Evolutionary conservation across 2,888 invertebrate genomes (phyloP).

Genomic region (Epistrophe grossulariae): DNA sequence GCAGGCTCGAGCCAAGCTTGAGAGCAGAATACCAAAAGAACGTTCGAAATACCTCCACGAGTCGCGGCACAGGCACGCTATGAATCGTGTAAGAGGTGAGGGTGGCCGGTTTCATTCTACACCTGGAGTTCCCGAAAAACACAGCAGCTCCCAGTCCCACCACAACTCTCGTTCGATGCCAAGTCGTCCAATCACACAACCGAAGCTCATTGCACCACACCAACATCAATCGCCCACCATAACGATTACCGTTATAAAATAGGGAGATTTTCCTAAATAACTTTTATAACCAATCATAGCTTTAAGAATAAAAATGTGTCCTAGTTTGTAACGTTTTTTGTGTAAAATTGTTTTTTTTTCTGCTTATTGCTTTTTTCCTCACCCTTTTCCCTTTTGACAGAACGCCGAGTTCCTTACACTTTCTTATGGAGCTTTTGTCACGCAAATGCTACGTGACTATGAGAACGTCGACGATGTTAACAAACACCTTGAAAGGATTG

Average conservation of each 20-base stretch:
- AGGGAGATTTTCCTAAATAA: slow-evolving; percentile 43
- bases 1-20: slow-evolving; percentile 96
- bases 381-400: slow-evolving; percentile 84
- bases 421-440: slow-evolving; percentile 98
- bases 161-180: slow-evolving; percentile 62
- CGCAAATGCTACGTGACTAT: slow-evolving; percentile 97
- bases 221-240: slow-evolving; percentile 83
- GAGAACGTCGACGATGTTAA: slow-evolving; percentile 99
- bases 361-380: slow-evolving; percentile 32
- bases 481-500: slow-evolving; percentile 96
- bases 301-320: slow-evolving; percentile 66
- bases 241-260: slow-evolving; percentile 83
- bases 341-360: background rate
- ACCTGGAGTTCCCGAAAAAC: slow-evolving; percentile 81
- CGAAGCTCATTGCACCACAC: slow-evolving; percentile 83
- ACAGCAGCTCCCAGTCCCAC: slow-evolving; percentile 71
- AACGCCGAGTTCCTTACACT: slow-evolving; percentile 98
- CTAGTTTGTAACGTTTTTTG: slow-evolving; percentile 28
- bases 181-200: slow-evolving; percentile 78
- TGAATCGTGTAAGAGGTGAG: slow-evolving; percentile 98
- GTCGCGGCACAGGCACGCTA: slow-evolving; percentile 97
- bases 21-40: slow-evolving; percentile 98
- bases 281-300: slow-evolving; percentile 50
- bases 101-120: slow-evolving; percentile 98
- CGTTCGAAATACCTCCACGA: slow-evolving; percentile 99